These are phyloP conservation scores for Entelurus aequoreus DNA, from an alignment of 2,113 vertebrate species.

Conservation along the genomic window DNA sequence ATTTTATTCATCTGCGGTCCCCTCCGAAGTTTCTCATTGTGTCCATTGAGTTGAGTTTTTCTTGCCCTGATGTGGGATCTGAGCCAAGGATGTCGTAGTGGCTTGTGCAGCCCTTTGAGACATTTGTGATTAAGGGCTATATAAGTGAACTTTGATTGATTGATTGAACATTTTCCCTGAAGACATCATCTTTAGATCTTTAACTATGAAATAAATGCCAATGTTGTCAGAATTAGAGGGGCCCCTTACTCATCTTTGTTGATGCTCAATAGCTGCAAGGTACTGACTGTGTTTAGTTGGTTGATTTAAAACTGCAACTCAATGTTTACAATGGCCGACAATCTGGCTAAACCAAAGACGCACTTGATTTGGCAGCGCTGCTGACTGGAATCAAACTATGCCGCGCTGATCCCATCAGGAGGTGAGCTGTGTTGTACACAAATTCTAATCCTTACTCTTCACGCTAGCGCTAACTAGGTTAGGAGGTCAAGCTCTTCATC, in stretches of 20 bases:
- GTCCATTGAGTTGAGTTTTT: too few species aligned
- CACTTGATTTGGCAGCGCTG: neutral
- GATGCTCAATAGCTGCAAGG: neutral
- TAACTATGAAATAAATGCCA: neutral
- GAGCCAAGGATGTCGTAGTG: too few species aligned
- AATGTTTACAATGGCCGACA: neutral
- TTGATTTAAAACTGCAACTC: neutral
- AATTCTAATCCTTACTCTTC: slow-evolving; percentile 53
- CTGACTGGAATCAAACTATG: slow-evolving; percentile 8
- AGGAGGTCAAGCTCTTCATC: slow-evolving; percentile 51
- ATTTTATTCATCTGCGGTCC: too few species aligned
- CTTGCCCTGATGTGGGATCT: too few species aligned
- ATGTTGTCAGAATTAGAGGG: too few species aligned
- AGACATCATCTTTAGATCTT: too few species aligned
- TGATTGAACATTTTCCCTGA: too few species aligned
- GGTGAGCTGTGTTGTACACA: slow-evolving; percentile 34
- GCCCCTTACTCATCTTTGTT: neutral
- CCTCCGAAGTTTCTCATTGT: too few species aligned
- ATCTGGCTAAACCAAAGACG: neutral
- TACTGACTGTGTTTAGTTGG: neutral
- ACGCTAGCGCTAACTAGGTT: slow-evolving; percentile 52
- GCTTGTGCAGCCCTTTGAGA: too few species aligned
- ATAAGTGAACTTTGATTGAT: too few species aligned
- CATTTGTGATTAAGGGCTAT: too few species aligned
- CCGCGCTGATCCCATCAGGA: slow-evolving; percentile 21